Conservation (phyloP, 2,888 invertebrate genomes). For the Perizoma flavofasciatum region DNA sequence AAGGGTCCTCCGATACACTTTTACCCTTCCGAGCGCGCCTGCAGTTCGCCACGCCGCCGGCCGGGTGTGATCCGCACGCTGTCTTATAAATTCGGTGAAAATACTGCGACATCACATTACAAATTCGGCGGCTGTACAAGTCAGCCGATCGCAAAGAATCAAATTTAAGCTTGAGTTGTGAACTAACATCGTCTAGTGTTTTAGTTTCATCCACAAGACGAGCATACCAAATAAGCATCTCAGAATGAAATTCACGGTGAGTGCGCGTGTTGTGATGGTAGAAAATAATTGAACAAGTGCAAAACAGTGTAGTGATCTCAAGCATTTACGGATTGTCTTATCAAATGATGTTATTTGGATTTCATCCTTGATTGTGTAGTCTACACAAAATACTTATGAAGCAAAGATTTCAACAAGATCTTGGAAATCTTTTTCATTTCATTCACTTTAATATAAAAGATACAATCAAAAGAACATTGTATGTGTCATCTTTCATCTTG, state of each 20-base stretch:
- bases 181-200: slow-evolving; percentile 64
- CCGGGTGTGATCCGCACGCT: slow-evolving; percentile 65
- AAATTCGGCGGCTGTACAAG: slow-evolving; percentile 79
- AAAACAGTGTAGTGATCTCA: slow-evolving; percentile 33
- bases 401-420: neutral
- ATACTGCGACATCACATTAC: slow-evolving; percentile 78
- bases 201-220: slow-evolving; percentile 71
- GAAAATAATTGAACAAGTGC: slow-evolving; percentile 39
- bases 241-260: slow-evolving; percentile 83
- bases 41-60: slow-evolving; percentile 54
- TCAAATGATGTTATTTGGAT: slow-evolving; percentile 16
- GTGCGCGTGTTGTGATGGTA: slow-evolving; percentile 60
- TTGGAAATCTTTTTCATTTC: neutral
- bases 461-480: slow-evolving; percentile 13
- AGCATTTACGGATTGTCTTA: slow-evolving; percentile 21
- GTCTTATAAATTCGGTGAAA: slow-evolving; percentile 83
- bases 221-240: slow-evolving; percentile 67
- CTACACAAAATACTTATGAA: neutral
- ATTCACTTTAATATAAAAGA: slow-evolving; percentile 6
- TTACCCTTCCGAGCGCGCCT: slow-evolving; percentile 70
- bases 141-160: slow-evolving; percentile 63
- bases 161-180: slow-evolving; percentile 60
- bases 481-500: slow-evolving; percentile 12
- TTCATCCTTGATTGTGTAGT: neutral
- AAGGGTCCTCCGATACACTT: slow-evolving; percentile 80